Conservation (phyloP, 2,888 invertebrate genomes). For the Drepanosiphum platanoidis region DNA sequence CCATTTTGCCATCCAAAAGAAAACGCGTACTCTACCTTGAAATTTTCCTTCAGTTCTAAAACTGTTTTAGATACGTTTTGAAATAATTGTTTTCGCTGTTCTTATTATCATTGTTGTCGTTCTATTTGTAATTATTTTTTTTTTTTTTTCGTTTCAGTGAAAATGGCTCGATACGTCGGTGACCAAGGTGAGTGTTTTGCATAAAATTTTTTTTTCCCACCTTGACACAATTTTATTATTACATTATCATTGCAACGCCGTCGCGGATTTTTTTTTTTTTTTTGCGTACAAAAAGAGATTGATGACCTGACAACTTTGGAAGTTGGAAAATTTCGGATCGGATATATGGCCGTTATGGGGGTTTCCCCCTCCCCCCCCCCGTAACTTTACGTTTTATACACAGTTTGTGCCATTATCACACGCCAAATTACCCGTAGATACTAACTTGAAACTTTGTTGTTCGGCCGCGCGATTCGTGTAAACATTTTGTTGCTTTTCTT, state of each 20-base stretch:
- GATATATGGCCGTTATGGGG: constrained; percentile 15
- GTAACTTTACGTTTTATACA: constrained; percentile 14
- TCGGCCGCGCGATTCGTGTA: constrained; percentile 15
- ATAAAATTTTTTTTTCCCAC: constrained; percentile 39
- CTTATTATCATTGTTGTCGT: constrained; percentile 10
- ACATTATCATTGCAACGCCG: constrained; percentile 25
- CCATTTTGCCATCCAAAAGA: not conserved
- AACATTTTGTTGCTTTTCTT: constrained; percentile 13
- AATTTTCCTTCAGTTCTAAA: not conserved
- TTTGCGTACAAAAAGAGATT: constrained; percentile 21
- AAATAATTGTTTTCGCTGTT: no score
- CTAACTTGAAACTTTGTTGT: constrained; percentile 9
- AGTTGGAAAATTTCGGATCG: constrained; percentile 35
- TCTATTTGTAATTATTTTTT: constrained; percentile 63
- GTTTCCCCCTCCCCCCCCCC: no score
- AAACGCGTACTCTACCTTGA: not conserved
- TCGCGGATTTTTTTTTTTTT: constrained; percentile 10
- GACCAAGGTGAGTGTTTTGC: constrained; percentile 76
- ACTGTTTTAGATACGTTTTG: not conserved
- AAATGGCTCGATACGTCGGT: constrained; percentile 87
- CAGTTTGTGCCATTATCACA: constrained; percentile 2
- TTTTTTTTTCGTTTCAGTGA: constrained; percentile 84
- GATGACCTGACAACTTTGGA: constrained; percentile 34
- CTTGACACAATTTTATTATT: constrained; percentile 16
- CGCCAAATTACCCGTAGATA: constrained; percentile 2